These are phyloP conservation scores for Crotalus tigris DNA, from an alignment of 2,113 vertebrate genomes.

Conservation along the genomic window DNA sequence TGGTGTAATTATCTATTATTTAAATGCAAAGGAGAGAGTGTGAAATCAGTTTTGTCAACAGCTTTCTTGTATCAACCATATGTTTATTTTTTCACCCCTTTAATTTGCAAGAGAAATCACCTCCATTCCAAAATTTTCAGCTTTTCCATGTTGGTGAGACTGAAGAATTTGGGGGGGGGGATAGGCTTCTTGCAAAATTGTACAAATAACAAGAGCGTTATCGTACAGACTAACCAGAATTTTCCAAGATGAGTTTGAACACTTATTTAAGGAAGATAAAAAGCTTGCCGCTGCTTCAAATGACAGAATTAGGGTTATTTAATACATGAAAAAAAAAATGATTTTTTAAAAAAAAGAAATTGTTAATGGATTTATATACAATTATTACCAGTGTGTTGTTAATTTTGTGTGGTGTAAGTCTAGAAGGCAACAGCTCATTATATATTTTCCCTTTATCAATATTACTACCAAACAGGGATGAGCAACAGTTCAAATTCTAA, in stretches of 20 bases:
- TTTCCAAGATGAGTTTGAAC: neutral
- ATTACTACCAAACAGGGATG: neutral
- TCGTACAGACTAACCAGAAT: neutral
- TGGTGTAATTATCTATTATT: constrained; percentile 26
- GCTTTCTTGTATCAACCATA: neutral
- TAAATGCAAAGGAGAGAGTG: neutral
- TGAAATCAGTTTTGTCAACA: neutral
- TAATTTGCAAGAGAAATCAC: neutral
- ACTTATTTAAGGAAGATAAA: neutral
- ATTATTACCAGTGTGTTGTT: neutral
- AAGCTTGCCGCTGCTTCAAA: neutral
- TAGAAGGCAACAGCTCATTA: neutral
- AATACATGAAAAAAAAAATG: neutral
- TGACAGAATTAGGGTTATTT: neutral
- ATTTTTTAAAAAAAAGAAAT: neutral
- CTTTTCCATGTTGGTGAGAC: neutral
- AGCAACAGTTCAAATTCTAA: neutral
- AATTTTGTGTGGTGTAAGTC: neutral
- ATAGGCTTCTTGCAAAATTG: neutral
- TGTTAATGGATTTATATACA: neutral
- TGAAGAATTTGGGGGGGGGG: neutral
- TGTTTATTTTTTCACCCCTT: neutral
- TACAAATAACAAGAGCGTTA: neutral
- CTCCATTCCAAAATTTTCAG: neutral
- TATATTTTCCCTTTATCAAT: neutral